Conservation (phyloP, 2,113 vertebrate genomes). For the Megaleporinus macrocephalus region DNA sequence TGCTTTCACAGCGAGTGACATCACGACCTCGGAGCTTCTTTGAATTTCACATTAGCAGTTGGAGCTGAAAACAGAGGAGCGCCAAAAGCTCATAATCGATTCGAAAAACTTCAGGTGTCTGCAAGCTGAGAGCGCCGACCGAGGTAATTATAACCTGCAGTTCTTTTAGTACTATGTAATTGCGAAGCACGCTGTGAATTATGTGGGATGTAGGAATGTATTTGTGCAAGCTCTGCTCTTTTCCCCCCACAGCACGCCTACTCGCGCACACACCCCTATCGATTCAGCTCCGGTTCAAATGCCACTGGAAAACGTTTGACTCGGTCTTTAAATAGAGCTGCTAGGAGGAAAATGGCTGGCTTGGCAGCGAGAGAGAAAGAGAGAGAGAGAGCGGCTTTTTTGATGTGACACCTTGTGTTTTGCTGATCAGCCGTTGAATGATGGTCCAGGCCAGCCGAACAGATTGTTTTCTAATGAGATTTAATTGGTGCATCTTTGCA, state of each 20-base stretch:
- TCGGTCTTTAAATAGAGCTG: not conserved
- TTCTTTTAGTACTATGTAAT: not conserved
- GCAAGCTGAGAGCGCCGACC: not conserved
- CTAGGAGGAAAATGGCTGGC: conserved; percentile 1
- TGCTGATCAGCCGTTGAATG: conserved; percentile 47
- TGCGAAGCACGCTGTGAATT: not conserved
- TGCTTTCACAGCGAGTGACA: not conserved
- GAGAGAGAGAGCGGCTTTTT: conserved; percentile 18
- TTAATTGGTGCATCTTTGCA: conserved; percentile 61
- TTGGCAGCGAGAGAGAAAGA: too few species aligned
- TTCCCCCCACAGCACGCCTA: not conserved
- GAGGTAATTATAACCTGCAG: conserved; percentile 13
- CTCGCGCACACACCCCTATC: not conserved
- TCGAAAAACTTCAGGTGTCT: not conserved
- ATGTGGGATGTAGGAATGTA: not conserved
- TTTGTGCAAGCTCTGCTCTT: not conserved
- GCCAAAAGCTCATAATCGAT: not conserved
- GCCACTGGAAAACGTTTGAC: conserved; percentile 1
- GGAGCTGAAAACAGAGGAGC: not conserved
- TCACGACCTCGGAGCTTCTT: not conserved
- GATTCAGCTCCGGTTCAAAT: conserved; percentile 23
- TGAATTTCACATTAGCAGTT: not conserved
- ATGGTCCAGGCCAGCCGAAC: conserved; percentile 52
- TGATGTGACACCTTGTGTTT: conserved; percentile 26
- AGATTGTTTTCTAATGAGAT: conserved; percentile 57